Evolutionary conservation across 2,797 vertebrate species (phyloP).

Genomic region (Lagorchestes hirsutus): DNA sequence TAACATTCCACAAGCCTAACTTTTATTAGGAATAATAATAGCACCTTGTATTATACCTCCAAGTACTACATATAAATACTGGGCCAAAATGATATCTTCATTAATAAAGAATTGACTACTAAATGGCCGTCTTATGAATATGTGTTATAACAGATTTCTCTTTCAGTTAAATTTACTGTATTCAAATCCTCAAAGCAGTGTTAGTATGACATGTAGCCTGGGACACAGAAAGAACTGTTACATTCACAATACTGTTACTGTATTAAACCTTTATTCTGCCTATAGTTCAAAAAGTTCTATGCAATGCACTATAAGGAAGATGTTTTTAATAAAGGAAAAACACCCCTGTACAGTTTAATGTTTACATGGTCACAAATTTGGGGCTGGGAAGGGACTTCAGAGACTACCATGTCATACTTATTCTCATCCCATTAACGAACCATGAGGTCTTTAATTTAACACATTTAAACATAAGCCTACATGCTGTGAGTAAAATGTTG

Average conservation of each 20-base stretch:
- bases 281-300: neutral
- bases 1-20: neutral
- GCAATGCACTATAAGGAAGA: neutral
- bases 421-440: neutral
- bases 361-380: neutral
- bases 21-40: neutral
- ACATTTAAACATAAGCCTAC: slow-evolving; percentile 31
- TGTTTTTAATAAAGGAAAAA: neutral
- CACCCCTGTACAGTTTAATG: neutral
- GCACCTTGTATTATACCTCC: neutral
- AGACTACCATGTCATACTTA: neutral
- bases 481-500: neutral
- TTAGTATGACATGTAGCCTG: neutral
- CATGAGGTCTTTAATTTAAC: slow-evolving; percentile 22
- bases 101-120: neutral
- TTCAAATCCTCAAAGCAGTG: neutral
- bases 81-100: neutral
- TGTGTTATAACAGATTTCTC: neutral
- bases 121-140: neutral
- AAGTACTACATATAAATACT: neutral
- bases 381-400: neutral
- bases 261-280: neutral
- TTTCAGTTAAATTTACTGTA: neutral
- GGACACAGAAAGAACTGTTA: neutral
- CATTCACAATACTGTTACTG: neutral